Percentiles rank a stretch among this genome's conserved stretches.
phyloP scores from a whole-genome alignment of 2,888 invertebrate species.

The Cataglyphis altisquamis region DNA sequence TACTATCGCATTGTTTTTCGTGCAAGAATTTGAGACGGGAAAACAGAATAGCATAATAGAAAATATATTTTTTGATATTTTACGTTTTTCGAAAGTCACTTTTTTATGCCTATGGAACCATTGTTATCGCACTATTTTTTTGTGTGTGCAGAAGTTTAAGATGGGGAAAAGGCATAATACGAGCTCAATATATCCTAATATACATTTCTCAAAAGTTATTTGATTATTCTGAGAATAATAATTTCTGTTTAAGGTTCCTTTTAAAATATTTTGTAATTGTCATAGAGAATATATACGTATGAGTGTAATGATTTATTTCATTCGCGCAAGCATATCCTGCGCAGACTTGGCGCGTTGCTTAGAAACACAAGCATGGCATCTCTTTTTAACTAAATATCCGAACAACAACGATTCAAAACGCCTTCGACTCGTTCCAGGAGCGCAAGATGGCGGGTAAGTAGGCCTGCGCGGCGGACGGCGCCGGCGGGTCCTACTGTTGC shows the following conservation, averaged over 20 bases:
- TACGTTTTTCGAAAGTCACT: no score
- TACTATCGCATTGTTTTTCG: slow-evolving; percentile 11
- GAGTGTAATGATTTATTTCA: not conserved
- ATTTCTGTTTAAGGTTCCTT: no score
- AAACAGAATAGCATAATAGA: not conserved
- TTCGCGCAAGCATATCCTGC: not conserved
- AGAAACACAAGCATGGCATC: not conserved
- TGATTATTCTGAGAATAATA: no score
- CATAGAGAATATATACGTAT: no score
- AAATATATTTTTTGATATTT: not conserved
- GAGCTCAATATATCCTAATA: no score
- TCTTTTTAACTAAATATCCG: not conserved
- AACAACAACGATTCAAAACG: slow-evolving; percentile 2
- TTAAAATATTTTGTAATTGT: no score
- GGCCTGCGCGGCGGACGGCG: not conserved
- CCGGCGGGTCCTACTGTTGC: not conserved
- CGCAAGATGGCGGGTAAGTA: not conserved
- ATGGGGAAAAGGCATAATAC: no score
- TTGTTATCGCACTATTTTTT: no score
- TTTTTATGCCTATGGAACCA: no score
- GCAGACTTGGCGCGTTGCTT: not conserved
- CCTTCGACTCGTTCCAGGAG: not conserved
- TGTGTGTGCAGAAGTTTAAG: no score
- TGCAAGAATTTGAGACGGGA: not conserved
- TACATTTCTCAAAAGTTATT: no score